Evolutionary conservation across 2,113 vertebrate species (phyloP).

Genomic region (Triplophysa tibetana): DNA sequence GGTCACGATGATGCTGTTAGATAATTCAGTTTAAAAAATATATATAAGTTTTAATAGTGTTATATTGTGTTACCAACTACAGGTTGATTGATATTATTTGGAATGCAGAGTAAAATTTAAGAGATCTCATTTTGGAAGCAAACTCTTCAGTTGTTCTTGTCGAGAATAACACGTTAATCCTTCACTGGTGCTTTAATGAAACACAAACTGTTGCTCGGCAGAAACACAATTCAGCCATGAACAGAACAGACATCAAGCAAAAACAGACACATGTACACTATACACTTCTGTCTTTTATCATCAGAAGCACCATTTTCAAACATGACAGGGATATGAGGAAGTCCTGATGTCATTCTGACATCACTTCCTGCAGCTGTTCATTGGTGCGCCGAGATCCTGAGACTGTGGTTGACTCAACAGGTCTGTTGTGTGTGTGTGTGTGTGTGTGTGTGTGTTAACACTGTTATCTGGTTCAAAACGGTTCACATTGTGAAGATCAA

Average conservation of each 20-base stretch:
- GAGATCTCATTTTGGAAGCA: too few species aligned
- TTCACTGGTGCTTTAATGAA: constrained; percentile 44
- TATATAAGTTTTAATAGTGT: too few species aligned
- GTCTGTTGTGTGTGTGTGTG: not conserved
- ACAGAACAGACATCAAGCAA: not conserved
- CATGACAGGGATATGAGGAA: too few species aligned
- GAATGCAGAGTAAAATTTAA: too few species aligned
- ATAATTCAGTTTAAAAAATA: too few species aligned
- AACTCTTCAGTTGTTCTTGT: too few species aligned
- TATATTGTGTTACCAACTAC: too few species aligned
- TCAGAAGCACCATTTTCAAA: not conserved
- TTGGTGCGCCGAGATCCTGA: not conserved
- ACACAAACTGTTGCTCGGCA: constrained; percentile 33
- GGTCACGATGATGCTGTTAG: too few species aligned
- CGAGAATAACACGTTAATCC: constrained; percentile 7
- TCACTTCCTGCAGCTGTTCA: constrained; percentile 5
- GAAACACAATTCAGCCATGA: constrained; percentile 21
- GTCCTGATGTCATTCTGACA: not conserved
- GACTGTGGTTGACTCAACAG: not conserved
- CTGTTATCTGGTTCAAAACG: too few species aligned
- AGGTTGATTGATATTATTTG: too few species aligned
- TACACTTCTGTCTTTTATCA: not conserved
- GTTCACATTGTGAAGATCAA: too few species aligned
- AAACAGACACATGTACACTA: not conserved
- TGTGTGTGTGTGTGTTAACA: too few species aligned